Percentiles rank a stretch among this genome's conserved stretches.
Evolutionary conservation across 2,797 vertebrate genomes (phyloP).

Genomic region (Astyanax mexicanus): DNA sequence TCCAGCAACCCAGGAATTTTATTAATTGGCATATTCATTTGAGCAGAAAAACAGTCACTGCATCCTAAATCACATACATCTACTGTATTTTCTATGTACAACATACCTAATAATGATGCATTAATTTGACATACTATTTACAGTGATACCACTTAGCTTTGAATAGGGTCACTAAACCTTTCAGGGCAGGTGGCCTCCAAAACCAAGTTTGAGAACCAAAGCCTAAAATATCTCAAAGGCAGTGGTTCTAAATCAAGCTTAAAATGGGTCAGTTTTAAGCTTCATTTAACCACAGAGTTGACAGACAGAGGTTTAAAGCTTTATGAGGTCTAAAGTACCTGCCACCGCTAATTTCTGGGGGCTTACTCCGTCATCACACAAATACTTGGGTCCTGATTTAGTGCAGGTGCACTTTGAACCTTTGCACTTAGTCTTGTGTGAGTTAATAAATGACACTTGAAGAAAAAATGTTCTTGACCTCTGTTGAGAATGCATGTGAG

Average conservation of each 20-base stretch:
- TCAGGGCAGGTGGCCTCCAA: not conserved
- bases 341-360: slow-evolving; percentile 10
- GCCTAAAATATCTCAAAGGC: not conserved
- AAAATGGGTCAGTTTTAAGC: not conserved
- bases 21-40: too few species aligned
- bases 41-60: too few species aligned
- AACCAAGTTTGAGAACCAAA: not conserved
- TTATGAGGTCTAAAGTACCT: slow-evolving; percentile 36
- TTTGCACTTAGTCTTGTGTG: slow-evolving; percentile 9
- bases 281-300: not conserved
- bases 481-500: slow-evolving; percentile 4
- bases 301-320: slow-evolving; percentile 9
- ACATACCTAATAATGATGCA: too few species aligned
- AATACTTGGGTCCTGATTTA: slow-evolving; percentile 23
- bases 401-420: slow-evolving; percentile 24
- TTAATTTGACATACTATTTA: too few species aligned
- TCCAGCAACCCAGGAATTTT: too few species aligned
- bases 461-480: slow-evolving; percentile 19
- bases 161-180: too few species aligned
- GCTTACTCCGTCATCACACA: slow-evolving; percentile 5
- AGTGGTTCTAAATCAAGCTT: not conserved
- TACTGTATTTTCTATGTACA: too few species aligned
- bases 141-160: too few species aligned
- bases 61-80: too few species aligned
- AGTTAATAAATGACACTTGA: slow-evolving; percentile 34